Base-by-base conservation (phyloP, 2,797 vertebrate species). In the Oreochromis mossambicus region DNA sequence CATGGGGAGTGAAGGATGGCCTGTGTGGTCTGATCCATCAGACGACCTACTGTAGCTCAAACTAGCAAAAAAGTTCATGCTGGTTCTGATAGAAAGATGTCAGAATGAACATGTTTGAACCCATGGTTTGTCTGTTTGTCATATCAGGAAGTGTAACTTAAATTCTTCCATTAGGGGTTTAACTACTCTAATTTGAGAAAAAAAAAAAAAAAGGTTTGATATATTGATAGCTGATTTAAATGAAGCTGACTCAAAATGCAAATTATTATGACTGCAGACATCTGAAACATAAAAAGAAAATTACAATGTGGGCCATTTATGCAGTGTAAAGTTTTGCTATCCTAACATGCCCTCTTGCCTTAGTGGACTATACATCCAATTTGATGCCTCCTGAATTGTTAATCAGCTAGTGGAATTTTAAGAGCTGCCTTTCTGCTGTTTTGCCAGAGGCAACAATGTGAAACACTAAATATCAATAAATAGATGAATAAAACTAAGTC, bases 381-480 rank as follows among this genome's bases (percentile, higher is more conserved):
- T 81, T 84, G 43, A 48, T 48, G 68, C 82, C 88, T 93, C 61
- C 54, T 93, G 86, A 92, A 94, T 93, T 85, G 90, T 95, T 95
- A 94, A 94, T 93, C 88, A 89, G 87, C 70, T 43, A 78, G 83
- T 77, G 85, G 86, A 91, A 93, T 91, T 90, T 94, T 88, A 91
- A 92, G 89, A 92, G 92, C 92, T 91, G 66, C 41, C 6, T 43
- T 70, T 46, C 14, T 73, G 75, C 85, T 82, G 76, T 36, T 87
- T 81, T 86, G 92, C 95, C 91, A 7, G 85, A 15, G 88, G 95
- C 91, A 56, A 89, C 78, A 56, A 75, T 81, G 89, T 88, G 88
- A 92, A 92, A 86, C 81, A 80, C 87, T 94, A 93, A 95, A 95
- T 92, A 93, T 89, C 76, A 78, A 85, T 88, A 86, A 84, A 82